Conservation (phyloP, 2,113 vertebrate species). For the Saimiri boliviensis region DNA sequence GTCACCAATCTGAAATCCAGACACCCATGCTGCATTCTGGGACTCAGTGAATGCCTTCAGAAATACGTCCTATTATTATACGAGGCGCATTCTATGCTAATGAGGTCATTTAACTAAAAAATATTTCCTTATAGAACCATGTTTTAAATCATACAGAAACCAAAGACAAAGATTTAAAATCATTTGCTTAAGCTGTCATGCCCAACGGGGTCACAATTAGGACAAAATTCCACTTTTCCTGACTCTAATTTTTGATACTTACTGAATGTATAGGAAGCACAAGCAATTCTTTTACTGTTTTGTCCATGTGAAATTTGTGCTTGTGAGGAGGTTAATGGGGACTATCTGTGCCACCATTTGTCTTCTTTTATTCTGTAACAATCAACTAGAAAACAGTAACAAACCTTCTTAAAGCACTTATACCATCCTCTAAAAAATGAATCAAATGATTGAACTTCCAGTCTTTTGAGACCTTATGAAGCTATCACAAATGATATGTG, state of each 20-base stretch:
- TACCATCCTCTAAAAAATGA: slow-evolving; percentile 31
- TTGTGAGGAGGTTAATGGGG: background rate
- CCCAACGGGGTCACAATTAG: background rate
- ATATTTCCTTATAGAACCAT: background rate
- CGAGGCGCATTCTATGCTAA: background rate
- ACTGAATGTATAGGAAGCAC: background rate
- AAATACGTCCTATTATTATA: background rate
- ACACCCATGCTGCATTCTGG: background rate
- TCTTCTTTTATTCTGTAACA: background rate
- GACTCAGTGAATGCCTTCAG: background rate
- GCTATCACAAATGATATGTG: background rate
- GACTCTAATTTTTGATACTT: background rate
- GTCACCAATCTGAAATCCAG: background rate
- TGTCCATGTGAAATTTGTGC: background rate
- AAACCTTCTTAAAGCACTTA: background rate
- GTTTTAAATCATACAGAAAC: background rate
- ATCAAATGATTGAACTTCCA: slow-evolving; percentile 13
- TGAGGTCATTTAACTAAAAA: background rate
- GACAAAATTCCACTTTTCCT: background rate
- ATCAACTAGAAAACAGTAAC: background rate
- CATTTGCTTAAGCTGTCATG: background rate
- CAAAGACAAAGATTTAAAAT: background rate
- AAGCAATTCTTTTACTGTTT: background rate
- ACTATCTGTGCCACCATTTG: background rate
- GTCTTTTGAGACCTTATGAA: background rate